Conservation (phyloP, 2,888 invertebrate species). For the Synergus itoensis region DNA sequence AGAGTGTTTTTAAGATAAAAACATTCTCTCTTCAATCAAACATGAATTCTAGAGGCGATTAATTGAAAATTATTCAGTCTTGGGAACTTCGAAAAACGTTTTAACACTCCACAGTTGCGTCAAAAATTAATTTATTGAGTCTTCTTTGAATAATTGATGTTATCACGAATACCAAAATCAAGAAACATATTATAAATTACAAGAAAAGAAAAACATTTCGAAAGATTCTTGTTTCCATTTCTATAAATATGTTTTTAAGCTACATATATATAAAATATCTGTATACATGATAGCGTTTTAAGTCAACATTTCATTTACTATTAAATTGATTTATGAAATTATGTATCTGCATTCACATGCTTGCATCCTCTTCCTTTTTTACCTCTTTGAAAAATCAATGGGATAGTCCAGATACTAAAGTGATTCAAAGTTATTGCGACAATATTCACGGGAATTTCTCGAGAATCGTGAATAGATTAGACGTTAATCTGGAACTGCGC, state of each 20-base stretch:
- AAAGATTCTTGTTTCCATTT: neutral
- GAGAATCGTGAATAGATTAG: neutral
- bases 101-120: slow-evolving; percentile 4
- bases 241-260: neutral
- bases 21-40: slow-evolving; percentile 10
- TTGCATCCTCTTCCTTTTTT: neutral
- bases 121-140: slow-evolving; percentile 17
- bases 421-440: neutral
- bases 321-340: slow-evolving; percentile 1
- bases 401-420: neutral
- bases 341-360: neutral
- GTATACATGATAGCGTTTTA: neutral
- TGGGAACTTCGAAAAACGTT: neutral
- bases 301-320: neutral
- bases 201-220: neutral
- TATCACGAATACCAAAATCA: neutral
- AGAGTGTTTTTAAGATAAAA: slow-evolving; percentile 12
- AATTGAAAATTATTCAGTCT: neutral
- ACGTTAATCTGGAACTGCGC: neutral
- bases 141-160: neutral
- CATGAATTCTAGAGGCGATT: slow-evolving; percentile 18
- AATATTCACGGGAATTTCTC: neutral
- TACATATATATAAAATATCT: neutral
- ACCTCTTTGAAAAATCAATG: neutral
- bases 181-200: no score